These are phyloP conservation scores for Eubucco bourcierii DNA, from an alignment of 2,113 vertebrate species.

Conservation along the genomic window DNA sequence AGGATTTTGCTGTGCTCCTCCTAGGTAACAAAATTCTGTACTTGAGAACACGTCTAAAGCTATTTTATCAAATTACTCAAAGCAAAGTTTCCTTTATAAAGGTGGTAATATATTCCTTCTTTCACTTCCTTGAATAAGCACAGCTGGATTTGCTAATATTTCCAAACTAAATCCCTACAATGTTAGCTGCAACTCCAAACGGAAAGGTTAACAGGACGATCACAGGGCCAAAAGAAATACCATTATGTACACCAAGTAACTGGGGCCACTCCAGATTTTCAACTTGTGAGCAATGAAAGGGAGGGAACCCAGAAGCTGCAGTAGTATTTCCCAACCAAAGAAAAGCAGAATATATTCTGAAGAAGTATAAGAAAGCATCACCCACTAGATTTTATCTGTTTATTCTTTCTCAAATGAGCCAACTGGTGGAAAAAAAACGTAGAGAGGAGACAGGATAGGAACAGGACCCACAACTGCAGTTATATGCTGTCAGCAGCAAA, in stretches of 20 bases:
- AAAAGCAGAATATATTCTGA: background rate
- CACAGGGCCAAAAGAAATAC: background rate
- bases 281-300: background rate
- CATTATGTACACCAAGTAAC: background rate
- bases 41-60: background rate
- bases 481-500: background rate
- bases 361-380: background rate
- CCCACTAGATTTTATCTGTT: background rate
- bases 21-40: background rate
- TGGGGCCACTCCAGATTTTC: background rate
- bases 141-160: background rate
- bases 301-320: background rate
- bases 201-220: background rate
- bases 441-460: background rate
- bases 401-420: background rate
- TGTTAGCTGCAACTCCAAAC: background rate
- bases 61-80: background rate
- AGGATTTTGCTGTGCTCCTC: background rate
- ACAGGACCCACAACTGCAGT: slow-evolving; percentile 49
- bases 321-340: background rate
- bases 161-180: background rate
- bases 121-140: background rate
- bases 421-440: slow-evolving; percentile 44
- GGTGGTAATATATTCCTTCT: background rate
- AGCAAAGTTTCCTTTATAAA: background rate